Conservation (phyloP, 2,113 vertebrate species). For the Gobio gobio region DNA sequence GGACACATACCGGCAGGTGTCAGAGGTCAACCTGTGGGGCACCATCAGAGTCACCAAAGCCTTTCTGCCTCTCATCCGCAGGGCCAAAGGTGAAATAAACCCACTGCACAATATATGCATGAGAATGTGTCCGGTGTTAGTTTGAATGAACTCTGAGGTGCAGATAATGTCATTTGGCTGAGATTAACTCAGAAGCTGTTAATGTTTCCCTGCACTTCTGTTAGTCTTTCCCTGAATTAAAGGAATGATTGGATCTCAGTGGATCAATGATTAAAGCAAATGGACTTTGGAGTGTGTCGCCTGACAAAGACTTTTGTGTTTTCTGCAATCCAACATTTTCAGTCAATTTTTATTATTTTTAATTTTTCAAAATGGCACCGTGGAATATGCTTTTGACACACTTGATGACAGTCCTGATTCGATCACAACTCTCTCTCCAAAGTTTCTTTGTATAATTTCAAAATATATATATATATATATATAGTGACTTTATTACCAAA, state of each 20-base stretch:
- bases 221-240: background rate
- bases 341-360: background rate
- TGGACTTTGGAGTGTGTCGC: background rate
- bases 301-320: background rate
- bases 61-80: slow-evolving; percentile 83
- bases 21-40: slow-evolving; percentile 88
- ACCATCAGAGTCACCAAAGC: slow-evolving; percentile 87
- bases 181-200: background rate
- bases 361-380: no score
- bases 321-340: background rate
- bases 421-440: no score
- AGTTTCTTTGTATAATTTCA: no score
- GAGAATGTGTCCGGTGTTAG: background rate
- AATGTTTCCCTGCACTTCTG: background rate
- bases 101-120: background rate
- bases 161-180: background rate
- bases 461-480: no score
- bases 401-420: no score
- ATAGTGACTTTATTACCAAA: no score
- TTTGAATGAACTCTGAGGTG: background rate
- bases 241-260: background rate
- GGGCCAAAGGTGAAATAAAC: slow-evolving; percentile 79
- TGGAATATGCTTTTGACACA: no score
- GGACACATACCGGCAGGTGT: slow-evolving; percentile 82
- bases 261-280: background rate